A percentile compares a stretch with the other conserved stretches of the same genome.
Conservation (phyloP, 2,888 invertebrate genomes). For the Phasia obesa region DNA sequence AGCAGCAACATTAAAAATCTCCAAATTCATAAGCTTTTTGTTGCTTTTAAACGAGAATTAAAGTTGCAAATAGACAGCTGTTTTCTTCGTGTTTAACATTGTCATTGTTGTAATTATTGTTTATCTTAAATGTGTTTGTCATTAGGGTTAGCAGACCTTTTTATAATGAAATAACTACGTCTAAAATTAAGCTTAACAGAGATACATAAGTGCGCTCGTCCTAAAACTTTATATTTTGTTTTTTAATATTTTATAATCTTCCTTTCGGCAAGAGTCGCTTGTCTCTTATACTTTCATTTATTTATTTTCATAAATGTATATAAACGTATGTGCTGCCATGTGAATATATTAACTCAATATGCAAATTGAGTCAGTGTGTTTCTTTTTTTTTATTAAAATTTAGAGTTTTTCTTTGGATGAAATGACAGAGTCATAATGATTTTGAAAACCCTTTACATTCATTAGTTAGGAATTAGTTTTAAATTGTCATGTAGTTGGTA, state of each 20-base stretch:
- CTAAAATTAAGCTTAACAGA: too few relatives aligned
- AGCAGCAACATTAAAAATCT: neutral
- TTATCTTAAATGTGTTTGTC: slow-evolving; percentile 9
- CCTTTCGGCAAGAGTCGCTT: slow-evolving; percentile 39
- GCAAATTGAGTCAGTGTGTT: slow-evolving; percentile 45
- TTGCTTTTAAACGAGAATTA: slow-evolving; percentile 65
- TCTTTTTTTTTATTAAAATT: slow-evolving; percentile 41
- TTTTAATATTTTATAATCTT: neutral
- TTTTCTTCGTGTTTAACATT: slow-evolving; percentile 61
- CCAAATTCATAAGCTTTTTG: slow-evolving; percentile 33
- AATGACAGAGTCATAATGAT: slow-evolving; percentile 34
- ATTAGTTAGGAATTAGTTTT: slow-evolving; percentile 49
- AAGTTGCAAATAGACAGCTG: slow-evolving; percentile 73
- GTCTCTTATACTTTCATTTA: slow-evolving; percentile 36
- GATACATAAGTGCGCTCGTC: too few relatives aligned
- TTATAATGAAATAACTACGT: slow-evolving; percentile 15
- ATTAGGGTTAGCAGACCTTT: slow-evolving; percentile 20
- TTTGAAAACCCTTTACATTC: slow-evolving; percentile 50
- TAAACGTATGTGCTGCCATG: slow-evolving; percentile 13
- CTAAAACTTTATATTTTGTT: too few relatives aligned
- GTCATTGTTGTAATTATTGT: slow-evolving; percentile 52
- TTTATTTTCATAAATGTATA: neutral
- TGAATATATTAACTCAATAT: slow-evolving; percentile 23
- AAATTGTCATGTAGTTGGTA: slow-evolving; percentile 17
- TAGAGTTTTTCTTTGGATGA: slow-evolving; percentile 46